Evolutionary conservation across 2,888 invertebrate genomes (phyloP).

Genomic region (Mesochorus sp.): DNA sequence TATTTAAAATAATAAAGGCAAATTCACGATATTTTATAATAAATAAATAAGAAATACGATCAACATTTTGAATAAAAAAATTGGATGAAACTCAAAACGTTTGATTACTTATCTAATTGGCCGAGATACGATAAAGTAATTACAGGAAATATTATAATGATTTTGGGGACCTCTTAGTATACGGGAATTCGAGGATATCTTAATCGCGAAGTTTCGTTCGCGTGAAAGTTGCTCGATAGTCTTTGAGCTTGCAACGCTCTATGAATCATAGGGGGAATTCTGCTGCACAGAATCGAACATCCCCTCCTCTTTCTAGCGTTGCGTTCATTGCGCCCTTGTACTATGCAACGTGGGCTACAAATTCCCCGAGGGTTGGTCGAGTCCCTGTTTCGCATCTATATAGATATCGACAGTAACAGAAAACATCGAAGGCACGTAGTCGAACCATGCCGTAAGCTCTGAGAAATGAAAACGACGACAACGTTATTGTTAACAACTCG

Average conservation of each 20-base stretch:
- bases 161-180: neutral
- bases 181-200: conserved; percentile 10
- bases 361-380: conserved; percentile 58
- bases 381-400: conserved; percentile 41
- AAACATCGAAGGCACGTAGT: conserved; percentile 42
- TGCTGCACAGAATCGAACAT: conserved; percentile 62
- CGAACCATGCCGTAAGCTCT: conserved; percentile 61
- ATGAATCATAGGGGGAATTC: conserved; percentile 63
- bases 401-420: neutral
- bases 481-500: conserved; percentile 77
- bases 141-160: no score
- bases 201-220: conserved; percentile 30
- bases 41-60: no score
- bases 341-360: conserved; percentile 39
- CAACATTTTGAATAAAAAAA: no score
- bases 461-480: conserved; percentile 60
- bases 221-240: conserved; percentile 46
- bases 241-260: conserved; percentile 54
- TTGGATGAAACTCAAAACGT: no score
- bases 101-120: no score
- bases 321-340: conserved; percentile 31
- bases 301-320: conserved; percentile 24
- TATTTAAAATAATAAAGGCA: no score
- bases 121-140: no score
- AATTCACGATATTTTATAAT: no score